A percentile compares a stretch with the other conserved stretches of the same genome.
These are phyloP conservation scores for Chaenocephalus aceratus DNA, from an alignment of 2,113 vertebrate genomes.

Conservation along the genomic window DNA sequence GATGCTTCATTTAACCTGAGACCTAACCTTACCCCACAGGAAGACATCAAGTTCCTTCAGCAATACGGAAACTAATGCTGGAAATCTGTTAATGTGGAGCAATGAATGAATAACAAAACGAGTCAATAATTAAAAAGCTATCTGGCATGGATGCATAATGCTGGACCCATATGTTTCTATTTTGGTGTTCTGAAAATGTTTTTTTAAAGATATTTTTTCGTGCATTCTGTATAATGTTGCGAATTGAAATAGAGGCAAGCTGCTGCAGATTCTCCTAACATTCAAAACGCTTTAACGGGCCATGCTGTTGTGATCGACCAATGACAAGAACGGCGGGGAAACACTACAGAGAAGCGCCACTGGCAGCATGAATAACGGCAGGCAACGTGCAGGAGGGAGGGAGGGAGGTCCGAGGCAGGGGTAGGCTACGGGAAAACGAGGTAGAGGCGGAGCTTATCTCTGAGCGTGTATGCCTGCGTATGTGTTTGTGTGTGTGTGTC, in stretches of 20 bases:
- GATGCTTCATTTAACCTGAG: constrained; percentile 36
- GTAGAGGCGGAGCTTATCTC: constrained; percentile 68
- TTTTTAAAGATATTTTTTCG: not conserved
- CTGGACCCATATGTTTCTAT: not conserved
- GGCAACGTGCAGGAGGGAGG: constrained; percentile 57
- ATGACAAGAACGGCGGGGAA: constrained; percentile 70
- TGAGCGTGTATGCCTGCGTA: constrained; percentile 37
- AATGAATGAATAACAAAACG: not conserved
- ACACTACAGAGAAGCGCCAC: constrained; percentile 64
- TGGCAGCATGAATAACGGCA: constrained; percentile 67
- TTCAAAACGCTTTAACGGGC: constrained; percentile 59
- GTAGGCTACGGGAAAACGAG: constrained; percentile 72
- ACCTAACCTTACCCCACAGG: constrained; percentile 20
- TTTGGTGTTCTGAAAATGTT: not conserved
- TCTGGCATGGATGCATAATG: not conserved
- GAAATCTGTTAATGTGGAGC: not conserved
- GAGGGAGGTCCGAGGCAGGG: constrained; percentile 55
- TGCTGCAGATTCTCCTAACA: constrained; percentile 17
- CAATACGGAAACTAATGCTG: not conserved
- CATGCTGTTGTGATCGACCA: constrained; percentile 66
- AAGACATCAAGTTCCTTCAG: constrained; percentile 18
- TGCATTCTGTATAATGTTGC: not conserved
- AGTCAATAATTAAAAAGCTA: not conserved
- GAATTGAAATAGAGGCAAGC: not conserved
- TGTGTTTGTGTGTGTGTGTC: constrained; percentile 30